These are phyloP conservation scores for Monodelphis domestica DNA, from an alignment of 2,797 vertebrate species.

Conservation along the genomic window DNA sequence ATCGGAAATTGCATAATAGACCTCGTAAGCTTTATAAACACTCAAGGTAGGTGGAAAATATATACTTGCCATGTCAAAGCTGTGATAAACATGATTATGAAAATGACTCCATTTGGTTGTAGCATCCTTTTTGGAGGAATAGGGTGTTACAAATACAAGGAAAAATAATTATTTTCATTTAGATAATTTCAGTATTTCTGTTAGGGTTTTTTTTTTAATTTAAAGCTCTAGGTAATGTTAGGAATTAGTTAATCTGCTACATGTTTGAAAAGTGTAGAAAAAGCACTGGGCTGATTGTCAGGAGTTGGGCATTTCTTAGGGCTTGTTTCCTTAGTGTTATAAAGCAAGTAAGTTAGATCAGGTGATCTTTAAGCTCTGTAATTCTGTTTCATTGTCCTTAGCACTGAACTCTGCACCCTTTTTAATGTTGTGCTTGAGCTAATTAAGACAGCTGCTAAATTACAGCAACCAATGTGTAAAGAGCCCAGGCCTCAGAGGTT, in stretches of 20 bases:
- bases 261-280: conserved; percentile 16
- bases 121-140: conserved; percentile 77
- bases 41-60: conserved; percentile 90
- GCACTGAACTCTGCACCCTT: too few species aligned
- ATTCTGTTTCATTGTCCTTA: too few species aligned
- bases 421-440: not conserved
- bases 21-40: conserved; percentile 94
- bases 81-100: conserved; percentile 69
- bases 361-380: too few species aligned
- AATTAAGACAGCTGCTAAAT: not conserved
- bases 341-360: not conserved
- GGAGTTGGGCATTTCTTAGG: not conserved
- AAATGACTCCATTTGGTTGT: conserved; percentile 81
- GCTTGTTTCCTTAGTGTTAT: not conserved
- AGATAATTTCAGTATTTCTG: conserved; percentile 57
- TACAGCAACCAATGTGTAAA: not conserved
- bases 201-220: conserved; percentile 55
- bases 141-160: conserved; percentile 42
- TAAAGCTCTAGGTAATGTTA: conserved; percentile 54
- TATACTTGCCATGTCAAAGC: conserved; percentile 79
- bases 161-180: conserved; percentile 57
- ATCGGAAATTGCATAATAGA: conserved; percentile 91
- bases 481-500: too few species aligned
- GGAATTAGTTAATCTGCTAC: conserved; percentile 33
- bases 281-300: not conserved